Conservation (phyloP, 2,888 invertebrate genomes). For the Plutella xylostella region DNA sequence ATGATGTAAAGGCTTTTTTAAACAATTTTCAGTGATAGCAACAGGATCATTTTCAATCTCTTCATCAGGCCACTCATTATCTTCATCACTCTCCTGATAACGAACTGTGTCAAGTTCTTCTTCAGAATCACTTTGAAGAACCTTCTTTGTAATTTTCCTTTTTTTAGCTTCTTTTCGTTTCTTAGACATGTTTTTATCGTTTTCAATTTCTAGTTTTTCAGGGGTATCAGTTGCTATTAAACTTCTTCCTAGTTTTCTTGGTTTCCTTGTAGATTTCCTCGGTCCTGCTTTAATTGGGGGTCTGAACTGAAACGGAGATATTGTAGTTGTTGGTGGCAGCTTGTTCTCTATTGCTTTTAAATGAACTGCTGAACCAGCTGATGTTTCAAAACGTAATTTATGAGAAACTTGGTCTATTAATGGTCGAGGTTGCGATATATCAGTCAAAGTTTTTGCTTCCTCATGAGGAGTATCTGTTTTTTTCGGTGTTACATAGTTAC, state of each 20-base stretch:
- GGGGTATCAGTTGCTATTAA: conserved; percentile 13
- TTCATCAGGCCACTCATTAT: background rate
- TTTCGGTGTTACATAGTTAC: background rate
- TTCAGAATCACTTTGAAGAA: background rate
- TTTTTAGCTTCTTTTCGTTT: background rate
- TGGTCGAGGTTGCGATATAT: background rate
- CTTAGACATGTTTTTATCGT: background rate
- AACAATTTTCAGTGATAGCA: background rate
- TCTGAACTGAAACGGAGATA: background rate
- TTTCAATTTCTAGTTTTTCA: conserved; percentile 3
- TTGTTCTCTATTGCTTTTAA: background rate
- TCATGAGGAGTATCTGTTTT: too few relatives aligned
- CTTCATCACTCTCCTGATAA: background rate
- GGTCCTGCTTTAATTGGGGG: conserved; percentile 4
- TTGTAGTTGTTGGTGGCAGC: too few relatives aligned
- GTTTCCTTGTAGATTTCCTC: background rate
- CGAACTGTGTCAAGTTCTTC: background rate
- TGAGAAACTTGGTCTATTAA: background rate
- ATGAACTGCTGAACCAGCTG: background rate
- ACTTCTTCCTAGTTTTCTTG: conserved; percentile 9
- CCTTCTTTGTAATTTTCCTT: background rate
- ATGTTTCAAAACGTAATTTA: background rate
- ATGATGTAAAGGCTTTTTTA: background rate
- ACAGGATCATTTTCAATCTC: background rate
- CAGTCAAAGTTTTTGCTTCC: background rate